A percentile compares a stretch with the other conserved stretches of the same genome.
Evolutionary conservation across 2,888 invertebrate species (phyloP).

Genomic region (Plebejus anna): DNA sequence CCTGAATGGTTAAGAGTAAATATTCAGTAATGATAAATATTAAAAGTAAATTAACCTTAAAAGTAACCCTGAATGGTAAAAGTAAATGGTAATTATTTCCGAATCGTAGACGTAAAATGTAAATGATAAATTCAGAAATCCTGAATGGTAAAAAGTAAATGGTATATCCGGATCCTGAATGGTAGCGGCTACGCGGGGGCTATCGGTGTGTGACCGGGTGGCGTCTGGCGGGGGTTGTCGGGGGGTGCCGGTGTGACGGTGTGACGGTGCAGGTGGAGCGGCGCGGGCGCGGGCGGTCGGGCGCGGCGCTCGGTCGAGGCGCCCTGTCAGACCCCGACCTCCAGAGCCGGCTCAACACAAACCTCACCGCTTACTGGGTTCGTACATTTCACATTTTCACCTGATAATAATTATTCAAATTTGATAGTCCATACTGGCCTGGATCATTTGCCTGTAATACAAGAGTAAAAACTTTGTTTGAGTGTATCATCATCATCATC

Average conservation of each 20-base stretch:
- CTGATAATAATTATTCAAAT: not conserved
- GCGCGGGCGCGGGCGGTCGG: conserved; percentile 55
- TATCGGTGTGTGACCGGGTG: conserved; percentile 42
- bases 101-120: too few relatives aligned
- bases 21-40: not conserved
- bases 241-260: conserved; percentile 46
- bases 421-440: not conserved
- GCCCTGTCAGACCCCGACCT: conserved; percentile 71
- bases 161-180: not conserved
- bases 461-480: too few relatives aligned
- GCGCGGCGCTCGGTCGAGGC: conserved; percentile 60
- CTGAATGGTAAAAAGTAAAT: not conserved
- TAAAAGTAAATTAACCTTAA: not conserved
- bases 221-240: conserved; percentile 38
- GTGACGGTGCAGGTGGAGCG: conserved; percentile 51
- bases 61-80: conserved; percentile 6
- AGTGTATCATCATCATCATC: too few relatives aligned
- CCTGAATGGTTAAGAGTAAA: not conserved
- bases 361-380: conserved; percentile 68
- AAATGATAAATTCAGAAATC: not conserved
- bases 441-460: not conserved
- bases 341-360: conserved; percentile 62
- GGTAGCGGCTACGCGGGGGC: conserved; percentile 29
- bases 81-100: not conserved
- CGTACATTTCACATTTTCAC: conserved; percentile 45